phyloP scores from a whole-genome alignment of 2,113 vertebrate species.

The Podocnemis expansa region DNA sequence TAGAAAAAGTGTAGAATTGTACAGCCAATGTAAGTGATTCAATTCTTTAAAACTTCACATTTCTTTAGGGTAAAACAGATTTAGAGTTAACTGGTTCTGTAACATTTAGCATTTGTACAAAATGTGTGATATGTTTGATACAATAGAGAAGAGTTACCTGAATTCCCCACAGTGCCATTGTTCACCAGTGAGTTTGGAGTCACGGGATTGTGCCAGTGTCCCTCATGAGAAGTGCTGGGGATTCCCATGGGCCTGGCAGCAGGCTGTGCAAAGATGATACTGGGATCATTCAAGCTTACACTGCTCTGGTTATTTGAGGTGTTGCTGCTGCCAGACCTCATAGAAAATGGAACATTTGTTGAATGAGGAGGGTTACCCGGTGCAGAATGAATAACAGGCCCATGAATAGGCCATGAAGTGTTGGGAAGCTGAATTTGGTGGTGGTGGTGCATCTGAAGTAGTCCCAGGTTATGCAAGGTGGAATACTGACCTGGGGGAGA shows the following conservation, averaged over 20 bases:
- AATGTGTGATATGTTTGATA: slow-evolving; percentile 52
- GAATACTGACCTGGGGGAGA: slow-evolving; percentile 90
- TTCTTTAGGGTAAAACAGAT: not conserved
- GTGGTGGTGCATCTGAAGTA: slow-evolving; percentile 85
- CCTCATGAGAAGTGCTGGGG: slow-evolving; percentile 85
- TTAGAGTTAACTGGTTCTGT: slow-evolving; percentile 49
- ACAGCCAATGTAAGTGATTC: not conserved
- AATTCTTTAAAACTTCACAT: slow-evolving; percentile 8
- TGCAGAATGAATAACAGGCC: slow-evolving; percentile 87
- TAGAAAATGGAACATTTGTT: slow-evolving; percentile 83
- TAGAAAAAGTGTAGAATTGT: not conserved
- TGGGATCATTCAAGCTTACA: slow-evolving; percentile 96
- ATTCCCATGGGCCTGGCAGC: slow-evolving; percentile 87
- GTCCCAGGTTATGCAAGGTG: slow-evolving; percentile 86
- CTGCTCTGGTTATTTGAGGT: slow-evolving; percentile 78
- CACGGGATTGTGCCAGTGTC: slow-evolving; percentile 93
- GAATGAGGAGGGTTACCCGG: slow-evolving; percentile 85
- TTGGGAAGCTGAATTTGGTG: slow-evolving; percentile 85
- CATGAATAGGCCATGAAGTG: slow-evolving; percentile 92
- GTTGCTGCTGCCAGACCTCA: slow-evolving; percentile 80
- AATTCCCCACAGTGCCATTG: slow-evolving; percentile 92
- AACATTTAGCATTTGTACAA: slow-evolving; percentile 58
- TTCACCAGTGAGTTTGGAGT: slow-evolving; percentile 90
- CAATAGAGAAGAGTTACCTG: slow-evolving; percentile 85
- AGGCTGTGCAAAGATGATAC: slow-evolving; percentile 98